A percentile compares a stretch with the other conserved stretches of the same genome.
These are phyloP conservation scores for Spheniscus mendiculus DNA, from an alignment of 2,113 vertebrate species.

Conservation along the genomic window DNA sequence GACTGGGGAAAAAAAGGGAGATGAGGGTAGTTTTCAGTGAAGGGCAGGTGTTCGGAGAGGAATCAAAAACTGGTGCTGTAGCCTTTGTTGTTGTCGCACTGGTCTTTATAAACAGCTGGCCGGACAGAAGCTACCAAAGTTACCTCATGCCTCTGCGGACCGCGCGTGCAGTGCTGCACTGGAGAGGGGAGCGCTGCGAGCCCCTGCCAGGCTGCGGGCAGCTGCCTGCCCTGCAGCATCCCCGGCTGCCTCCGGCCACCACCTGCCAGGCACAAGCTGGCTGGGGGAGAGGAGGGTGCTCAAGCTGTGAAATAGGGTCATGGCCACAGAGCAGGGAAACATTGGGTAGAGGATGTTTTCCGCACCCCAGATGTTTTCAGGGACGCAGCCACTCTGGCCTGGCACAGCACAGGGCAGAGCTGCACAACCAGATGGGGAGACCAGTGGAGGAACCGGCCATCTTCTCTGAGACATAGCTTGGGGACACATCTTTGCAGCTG, in stretches of 20 bases:
- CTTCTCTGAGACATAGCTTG: background rate
- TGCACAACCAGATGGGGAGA: background rate
- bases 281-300: background rate
- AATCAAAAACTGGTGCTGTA: background rate
- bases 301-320: background rate
- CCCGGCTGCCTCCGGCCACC: background rate
- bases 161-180: background rate
- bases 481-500: background rate
- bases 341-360: background rate
- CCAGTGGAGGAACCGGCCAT: fast-evolving
- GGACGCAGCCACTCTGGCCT: background rate
- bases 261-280: background rate
- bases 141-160: fast-evolving
- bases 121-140: background rate
- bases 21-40: background rate
- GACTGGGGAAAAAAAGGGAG: background rate
- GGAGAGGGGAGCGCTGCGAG: fast-evolving
- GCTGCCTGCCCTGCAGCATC: background rate
- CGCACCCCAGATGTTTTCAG: background rate
- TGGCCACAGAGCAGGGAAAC: background rate
- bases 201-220: background rate
- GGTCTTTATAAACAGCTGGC: background rate
- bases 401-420: background rate
- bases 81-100: background rate
- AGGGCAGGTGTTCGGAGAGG: background rate